Conservation (phyloP, 1,140 invertebrate genomes). For the Antheraea mylitta region DNA sequence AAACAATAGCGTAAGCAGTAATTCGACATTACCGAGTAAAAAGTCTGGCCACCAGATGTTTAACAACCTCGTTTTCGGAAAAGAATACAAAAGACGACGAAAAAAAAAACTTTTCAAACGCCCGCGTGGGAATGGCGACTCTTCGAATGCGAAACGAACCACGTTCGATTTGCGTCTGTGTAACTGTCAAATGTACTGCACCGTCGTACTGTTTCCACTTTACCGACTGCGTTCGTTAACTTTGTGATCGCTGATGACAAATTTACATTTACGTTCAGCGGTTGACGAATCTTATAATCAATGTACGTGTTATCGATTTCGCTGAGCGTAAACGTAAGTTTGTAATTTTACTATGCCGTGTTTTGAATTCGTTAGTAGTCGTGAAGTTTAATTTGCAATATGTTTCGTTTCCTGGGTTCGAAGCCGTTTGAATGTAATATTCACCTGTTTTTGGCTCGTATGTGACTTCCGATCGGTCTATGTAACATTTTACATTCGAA, state of each 20-base stretch:
- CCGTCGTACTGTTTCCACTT: neutral
- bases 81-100: neutral
- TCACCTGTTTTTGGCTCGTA: conserved; percentile 26
- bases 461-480: neutral
- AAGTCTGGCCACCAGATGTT: conserved; percentile 35
- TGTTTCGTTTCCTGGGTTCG: conserved; percentile 44
- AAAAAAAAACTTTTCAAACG: conserved; percentile 8
- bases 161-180: conserved; percentile 10
- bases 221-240: neutral
- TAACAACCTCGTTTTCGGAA: conserved; percentile 28
- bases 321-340: neutral
- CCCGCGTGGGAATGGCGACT: conserved; percentile 38
- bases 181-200: neutral
- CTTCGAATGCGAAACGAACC: conserved; percentile 19
- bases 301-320: neutral
- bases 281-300: neutral
- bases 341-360: conserved; percentile 20
- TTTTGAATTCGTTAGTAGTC: conserved; percentile 44
- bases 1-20: neutral
- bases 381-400: conserved; percentile 41
- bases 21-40: neutral
- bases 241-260: neutral
- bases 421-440: conserved; percentile 15
- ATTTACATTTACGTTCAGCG: conserved; percentile 7
- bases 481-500: too few species aligned